A percentile compares a stretch with the other conserved stretches of the same genome.
Conservation (phyloP, 1,140 invertebrate species). For the Macrostomum lignano region DNA sequence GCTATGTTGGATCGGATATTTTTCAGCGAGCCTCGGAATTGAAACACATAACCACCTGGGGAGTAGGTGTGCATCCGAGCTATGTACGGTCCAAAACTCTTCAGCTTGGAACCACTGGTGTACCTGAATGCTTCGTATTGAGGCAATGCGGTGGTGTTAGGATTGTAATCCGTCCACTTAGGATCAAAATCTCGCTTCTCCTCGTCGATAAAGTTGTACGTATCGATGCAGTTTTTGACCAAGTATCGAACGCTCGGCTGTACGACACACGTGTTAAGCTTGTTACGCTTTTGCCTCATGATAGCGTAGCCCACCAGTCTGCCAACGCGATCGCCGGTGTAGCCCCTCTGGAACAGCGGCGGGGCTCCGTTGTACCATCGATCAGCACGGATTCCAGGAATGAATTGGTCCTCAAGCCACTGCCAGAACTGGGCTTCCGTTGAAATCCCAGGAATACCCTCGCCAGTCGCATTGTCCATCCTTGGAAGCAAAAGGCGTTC, state of each 20-base stretch:
- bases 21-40: slow-evolving; percentile 23
- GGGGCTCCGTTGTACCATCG: slow-evolving; percentile 31
- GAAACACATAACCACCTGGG: slow-evolving; percentile 33
- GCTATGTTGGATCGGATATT: slow-evolving; percentile 18
- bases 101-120: too few species aligned
- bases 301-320: slow-evolving; percentile 33
- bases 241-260: too few species aligned
- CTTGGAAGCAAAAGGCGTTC: slow-evolving; percentile 23
- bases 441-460: background rate
- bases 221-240: too few species aligned
- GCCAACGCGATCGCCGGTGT: slow-evolving; percentile 29
- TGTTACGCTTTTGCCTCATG: slow-evolving; percentile 29
- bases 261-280: too few species aligned
- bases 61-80: too few species aligned
- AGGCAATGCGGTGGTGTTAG: too few species aligned
- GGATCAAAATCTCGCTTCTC: too few species aligned
- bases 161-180: too few species aligned
- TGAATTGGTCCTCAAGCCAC: slow-evolving; percentile 1
- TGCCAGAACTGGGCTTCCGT: background rate
- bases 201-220: too few species aligned
- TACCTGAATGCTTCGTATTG: too few species aligned
- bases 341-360: slow-evolving; percentile 30
- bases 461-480: background rate
- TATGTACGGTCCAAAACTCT: too few species aligned
- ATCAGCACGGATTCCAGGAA: slow-evolving; percentile 26